Percentiles rank a stretch among this genome's conserved stretches.
phyloP scores from a whole-genome alignment of 1,140 invertebrate species.

The Adelges cooleyi region DNA sequence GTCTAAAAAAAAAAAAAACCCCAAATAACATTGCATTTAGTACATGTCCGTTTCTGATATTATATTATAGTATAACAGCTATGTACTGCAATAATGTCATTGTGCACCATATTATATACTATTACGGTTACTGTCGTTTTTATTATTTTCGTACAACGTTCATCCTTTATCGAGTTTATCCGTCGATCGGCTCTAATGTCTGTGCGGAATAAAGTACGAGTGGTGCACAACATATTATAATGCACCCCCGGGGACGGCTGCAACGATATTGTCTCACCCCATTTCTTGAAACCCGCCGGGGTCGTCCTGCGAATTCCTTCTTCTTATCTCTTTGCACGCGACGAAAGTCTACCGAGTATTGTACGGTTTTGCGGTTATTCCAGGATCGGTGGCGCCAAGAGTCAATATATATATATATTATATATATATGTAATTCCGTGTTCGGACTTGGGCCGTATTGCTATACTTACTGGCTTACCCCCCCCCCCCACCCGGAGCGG shows the following conservation, averaged over 20 bases:
- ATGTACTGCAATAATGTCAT: too few relatives aligned
- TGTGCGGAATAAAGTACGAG: not conserved
- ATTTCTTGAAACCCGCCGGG: not conserved
- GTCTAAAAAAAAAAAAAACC: too few relatives aligned
- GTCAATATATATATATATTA: too few relatives aligned
- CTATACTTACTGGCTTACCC: too few relatives aligned
- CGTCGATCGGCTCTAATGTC: not conserved
- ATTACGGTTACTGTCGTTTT: too few relatives aligned
- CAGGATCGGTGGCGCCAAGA: not conserved
- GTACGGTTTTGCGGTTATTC: not conserved
- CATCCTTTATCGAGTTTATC: slow-evolving; percentile 5
- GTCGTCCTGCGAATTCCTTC: not conserved
- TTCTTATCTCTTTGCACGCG: not conserved
- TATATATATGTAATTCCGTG: too few relatives aligned
- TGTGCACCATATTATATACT: too few relatives aligned
- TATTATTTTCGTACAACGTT: not conserved
- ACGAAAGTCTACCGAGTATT: not conserved
- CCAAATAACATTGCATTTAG: too few relatives aligned
- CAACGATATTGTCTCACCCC: not conserved
- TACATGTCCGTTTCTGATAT: too few relatives aligned
- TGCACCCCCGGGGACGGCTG: not conserved
- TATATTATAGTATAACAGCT: too few relatives aligned
- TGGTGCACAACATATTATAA: not conserved
- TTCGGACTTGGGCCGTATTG: too few relatives aligned
- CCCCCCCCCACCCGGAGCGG: too few relatives aligned